Evolutionary conservation across 2,888 invertebrate genomes (phyloP), one percentile per base, ranked within the genome.

Genomic region (Heliconius sara): DNA sequence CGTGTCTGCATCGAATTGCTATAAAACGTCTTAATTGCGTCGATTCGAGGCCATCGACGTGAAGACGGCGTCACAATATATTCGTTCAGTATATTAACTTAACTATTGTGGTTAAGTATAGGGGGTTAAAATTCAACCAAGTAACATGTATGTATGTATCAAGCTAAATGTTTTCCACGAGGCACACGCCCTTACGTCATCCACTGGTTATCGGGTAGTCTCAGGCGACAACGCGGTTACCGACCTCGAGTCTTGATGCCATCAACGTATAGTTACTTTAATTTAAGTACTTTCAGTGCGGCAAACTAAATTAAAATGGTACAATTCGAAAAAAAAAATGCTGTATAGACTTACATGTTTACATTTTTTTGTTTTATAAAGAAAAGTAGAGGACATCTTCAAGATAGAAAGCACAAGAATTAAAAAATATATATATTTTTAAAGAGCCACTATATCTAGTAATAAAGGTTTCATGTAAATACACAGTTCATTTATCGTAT

Each of bases 21-120:
- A 89, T 92, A 91, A 93, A 93, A 92, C 91, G 90, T 92, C 91
- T 93, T 94, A 94, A 94, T 93, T 94, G 91, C 92, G 87, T 87
- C 85, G 84, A 86, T 89, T 90, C 90, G 93, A 93, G 93, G 93
- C 89, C 91, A 89, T 81, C 83, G 86, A 79, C 84, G 86, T 83
- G 83, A 80, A 84, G 84, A 81, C 83, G 84, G 81, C 84, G 84
- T 81, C 84, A 73, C 75, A 76, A 71, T 65, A 65, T 66, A 79
- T 34, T 79, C 67, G 79, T 75, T 75, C 5, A 65, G 22, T 27
- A 13, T 39, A 47, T 25, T 27, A 63, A 43, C 25, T 75, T 6
- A 65, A 66, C 12, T 66, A 27, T 43, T 25, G 43, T 60, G 34
- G 16, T 34, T 34, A n/a, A 60, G n/a, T 34, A 60, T 60, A 57